Base-by-base conservation (phyloP, 2,888 invertebrate species). In the Drosophila nigricruria region DNA sequence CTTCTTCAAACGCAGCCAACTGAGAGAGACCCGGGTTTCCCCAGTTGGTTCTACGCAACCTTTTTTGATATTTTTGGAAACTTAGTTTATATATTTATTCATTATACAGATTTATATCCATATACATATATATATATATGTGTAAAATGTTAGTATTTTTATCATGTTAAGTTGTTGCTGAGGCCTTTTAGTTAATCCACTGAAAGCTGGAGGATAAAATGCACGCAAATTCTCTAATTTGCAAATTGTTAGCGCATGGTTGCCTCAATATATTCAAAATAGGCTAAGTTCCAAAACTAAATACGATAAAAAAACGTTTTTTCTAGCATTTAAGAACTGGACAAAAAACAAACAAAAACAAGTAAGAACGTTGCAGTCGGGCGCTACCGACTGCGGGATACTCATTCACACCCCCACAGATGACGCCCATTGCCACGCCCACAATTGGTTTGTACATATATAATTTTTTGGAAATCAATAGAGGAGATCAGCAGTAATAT, bases 111-210 rank as follows among this genome's bases (percentile, higher is more conserved):
- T 53, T 50, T 43, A 59, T 74, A 61, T 38, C 54, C 14, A 47
- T 38, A 18, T 36, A 54, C 18, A 54, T 47, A 42, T 64, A 18
- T 36, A 54, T 27, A 54, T 47, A 42, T 64, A 20, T 67, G 60
- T 71, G 45, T 63, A 69, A 88, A 81, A 73, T 81, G 77, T 88
- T 88, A 84, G 89, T 83, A 83, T 86, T 82, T 73, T 64, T 78
- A 88, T 59, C 69, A 61, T 61, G 67, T 75, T 86, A 88, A 83
- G 85, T 83, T 85, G 89, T 86, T 86, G 80, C 84, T 87, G 85
- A 82, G 85, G 89, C 85, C 88, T 87, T 79, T 73, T 77, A 82
- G 73, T 70, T 73, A 68, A 74, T 78, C 47, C 54, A 74, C 64
- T 43, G 47, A 47, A 75, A 40, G 30, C 38, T 63, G 47, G 23